Conservation (phyloP, 2,797 vertebrate genomes). For the Chiropotes sagulatus region DNA sequence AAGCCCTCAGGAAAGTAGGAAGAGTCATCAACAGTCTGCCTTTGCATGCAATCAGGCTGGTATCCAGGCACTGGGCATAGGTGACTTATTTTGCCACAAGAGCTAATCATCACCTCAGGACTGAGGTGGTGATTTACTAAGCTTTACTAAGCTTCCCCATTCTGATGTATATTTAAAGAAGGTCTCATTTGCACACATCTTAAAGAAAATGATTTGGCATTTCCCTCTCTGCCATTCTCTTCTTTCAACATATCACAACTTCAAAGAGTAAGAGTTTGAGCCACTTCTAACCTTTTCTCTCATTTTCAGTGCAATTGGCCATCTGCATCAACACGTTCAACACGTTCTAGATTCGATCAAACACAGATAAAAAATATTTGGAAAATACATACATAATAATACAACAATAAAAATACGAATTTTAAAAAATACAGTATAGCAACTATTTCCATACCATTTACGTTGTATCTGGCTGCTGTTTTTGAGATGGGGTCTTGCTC, state of each 20-base stretch:
- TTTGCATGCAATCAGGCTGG: background rate
- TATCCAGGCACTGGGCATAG: background rate
- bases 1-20: background rate
- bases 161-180: slow-evolving; percentile 13
- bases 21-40: background rate
- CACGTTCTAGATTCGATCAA: background rate
- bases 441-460: background rate
- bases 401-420: background rate
- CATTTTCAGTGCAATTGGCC: background rate
- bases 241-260: background rate
- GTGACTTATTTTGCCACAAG: slow-evolving; percentile 29
- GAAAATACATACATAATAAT: background rate
- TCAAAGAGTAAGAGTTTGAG: slow-evolving; percentile 42
- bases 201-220: background rate
- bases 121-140: background rate
- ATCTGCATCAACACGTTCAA: background rate
- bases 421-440: background rate
- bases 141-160: background rate
- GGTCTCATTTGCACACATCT: background rate
- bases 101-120: slow-evolving; percentile 12
- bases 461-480: background rate
- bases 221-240: background rate
- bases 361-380: background rate
- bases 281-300: slow-evolving; percentile 9
- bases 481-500: background rate